Base-by-base conservation (phyloP, 2,113 vertebrate species). In the Oplegnathus fasciatus region DNA sequence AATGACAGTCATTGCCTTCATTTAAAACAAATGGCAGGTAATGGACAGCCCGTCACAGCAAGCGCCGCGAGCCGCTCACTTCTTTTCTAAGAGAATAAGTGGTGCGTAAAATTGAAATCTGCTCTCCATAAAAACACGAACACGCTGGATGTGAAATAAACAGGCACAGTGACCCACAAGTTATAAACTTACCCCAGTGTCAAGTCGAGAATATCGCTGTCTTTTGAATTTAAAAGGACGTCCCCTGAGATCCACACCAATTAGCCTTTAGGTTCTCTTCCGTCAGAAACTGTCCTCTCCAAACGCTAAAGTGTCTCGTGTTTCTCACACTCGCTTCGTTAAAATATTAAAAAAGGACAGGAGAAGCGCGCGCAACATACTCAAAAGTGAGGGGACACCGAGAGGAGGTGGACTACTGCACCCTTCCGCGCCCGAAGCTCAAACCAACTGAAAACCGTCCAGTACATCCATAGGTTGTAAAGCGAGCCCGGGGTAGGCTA, bases 391-490 rank as follows among this genome's bases (percentile, higher is more conserved):
- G 55, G 75, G 52, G 37, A 69, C 42, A 40, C 5, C 32, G 75
- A n/a, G 69, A 52, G 78, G 83, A 91, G 80, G 62, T 66, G 80
- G 77, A 83, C 44, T 62, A 3, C 62, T 67, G 89, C 90, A 73
- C 72, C 83, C 87, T 72, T 83, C 66, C 85, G 80, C 87, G 73
- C 74, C 81, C 75, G 64, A 14, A 87, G 82, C 91, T 90, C 79
- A 74, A 78, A 87, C 42, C 80, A 80, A 94, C 82, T 94, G 94
- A 91, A 86, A 90, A 62, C 34, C 62, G 67, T 88, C 90, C 90
- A 73, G 83, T 82, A 86, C 91, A 86, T 93, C 94, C 92, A 94
- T 92, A 86, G 92, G 93, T 90, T 93, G 94, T 92, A 92, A 91
- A 90, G 93, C 87, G 80, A 92, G 88, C 86, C 79, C 85, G 67